Base-by-base conservation (phyloP, 1,140 invertebrate species). In the Papilio aristodemus region DNA sequence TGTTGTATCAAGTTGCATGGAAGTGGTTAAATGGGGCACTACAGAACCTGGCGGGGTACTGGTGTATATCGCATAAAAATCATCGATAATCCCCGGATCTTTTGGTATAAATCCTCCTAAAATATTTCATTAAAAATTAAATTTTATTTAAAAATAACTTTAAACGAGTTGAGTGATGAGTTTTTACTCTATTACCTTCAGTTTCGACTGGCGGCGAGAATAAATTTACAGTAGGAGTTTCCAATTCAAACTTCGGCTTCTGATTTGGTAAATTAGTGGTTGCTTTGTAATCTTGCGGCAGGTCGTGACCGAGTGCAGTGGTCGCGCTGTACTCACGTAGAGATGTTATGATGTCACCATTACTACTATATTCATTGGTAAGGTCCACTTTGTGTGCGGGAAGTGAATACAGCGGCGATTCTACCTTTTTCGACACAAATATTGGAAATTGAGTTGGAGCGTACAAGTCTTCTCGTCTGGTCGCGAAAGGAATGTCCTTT, bases 171-270 rank as follows among this genome's bases (percentile, higher is more conserved):
- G 27, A 32, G 59, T 37, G 27, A 36, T 63, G 46, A 50, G 25
- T 25, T 64, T 54, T 54, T 68, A 54, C 50, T 50, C 43, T 19
- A 43, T n/a, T 75, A 92, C 91, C 95, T 94, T 96, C 94, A 19
- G 95, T 96, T 90, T 95, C 92, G 13, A 92, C 84, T 19, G 95
- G 95, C 17, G 95, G 95, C 64, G 93, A 93, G 83, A 94, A 94
- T 37, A 92, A 79, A 83, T 92, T 93, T 7, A 87, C 73, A 17
- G 74, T 63, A 1, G 87, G 85, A 2, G 77, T 79, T 66, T 84
- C 73, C 13, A 84, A 14, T 14, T 78, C 74, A 66, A 77, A 82
- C 0, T 82, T 80, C 11, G 75, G 60, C 13, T 70, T 79, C 22
- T 71, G 63, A 17, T 46, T 64, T n/a, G 85, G 73, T 10, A 54